Evolutionary conservation across 2,113 vertebrate species (phyloP).

Genomic region (Cyrtonyx montezumae): DNA sequence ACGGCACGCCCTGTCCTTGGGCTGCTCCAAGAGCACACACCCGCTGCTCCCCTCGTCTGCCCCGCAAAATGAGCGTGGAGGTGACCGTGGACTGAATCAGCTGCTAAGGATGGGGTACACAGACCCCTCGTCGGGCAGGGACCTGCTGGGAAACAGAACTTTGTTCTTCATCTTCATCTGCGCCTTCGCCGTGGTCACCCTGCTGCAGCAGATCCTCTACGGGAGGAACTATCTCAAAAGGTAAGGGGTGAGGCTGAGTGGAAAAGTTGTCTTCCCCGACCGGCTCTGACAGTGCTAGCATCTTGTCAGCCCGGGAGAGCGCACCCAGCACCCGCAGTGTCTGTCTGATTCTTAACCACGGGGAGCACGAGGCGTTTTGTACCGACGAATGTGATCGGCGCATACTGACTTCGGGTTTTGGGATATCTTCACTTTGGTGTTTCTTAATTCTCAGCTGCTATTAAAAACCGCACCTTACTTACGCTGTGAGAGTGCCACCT

Average conservation of each 20-base stretch:
- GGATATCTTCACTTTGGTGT: neutral
- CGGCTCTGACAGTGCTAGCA: neutral
- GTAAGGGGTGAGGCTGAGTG: constrained; percentile 74
- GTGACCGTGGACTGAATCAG: constrained; percentile 72
- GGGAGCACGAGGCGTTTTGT: neutral
- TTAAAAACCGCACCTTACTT: neutral
- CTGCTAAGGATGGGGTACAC: constrained; percentile 88
- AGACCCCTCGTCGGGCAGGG: constrained; percentile 90
- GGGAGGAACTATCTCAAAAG: constrained; percentile 97
- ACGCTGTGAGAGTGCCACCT: neutral
- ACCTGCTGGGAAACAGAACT: constrained; percentile 94
- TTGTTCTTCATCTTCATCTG: constrained; percentile 99
- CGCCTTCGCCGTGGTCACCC: constrained; percentile 96
- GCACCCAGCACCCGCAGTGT: neutral
- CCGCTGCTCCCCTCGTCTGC: neutral
- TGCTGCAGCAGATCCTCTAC: constrained; percentile 97
- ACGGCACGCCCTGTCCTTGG: constrained; percentile 66
- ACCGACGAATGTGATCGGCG: neutral
- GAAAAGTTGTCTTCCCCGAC: neutral
- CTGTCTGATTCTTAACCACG: neutral
- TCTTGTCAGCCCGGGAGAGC: neutral
- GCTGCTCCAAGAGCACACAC: constrained; percentile 27
- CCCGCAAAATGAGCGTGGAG: constrained; percentile 49
- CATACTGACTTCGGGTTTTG: too few species aligned
- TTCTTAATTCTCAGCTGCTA: neutral